Evolutionary conservation across 1,140 invertebrate species (phyloP).

Genomic region (Leptinotarsa defecta): DNA sequence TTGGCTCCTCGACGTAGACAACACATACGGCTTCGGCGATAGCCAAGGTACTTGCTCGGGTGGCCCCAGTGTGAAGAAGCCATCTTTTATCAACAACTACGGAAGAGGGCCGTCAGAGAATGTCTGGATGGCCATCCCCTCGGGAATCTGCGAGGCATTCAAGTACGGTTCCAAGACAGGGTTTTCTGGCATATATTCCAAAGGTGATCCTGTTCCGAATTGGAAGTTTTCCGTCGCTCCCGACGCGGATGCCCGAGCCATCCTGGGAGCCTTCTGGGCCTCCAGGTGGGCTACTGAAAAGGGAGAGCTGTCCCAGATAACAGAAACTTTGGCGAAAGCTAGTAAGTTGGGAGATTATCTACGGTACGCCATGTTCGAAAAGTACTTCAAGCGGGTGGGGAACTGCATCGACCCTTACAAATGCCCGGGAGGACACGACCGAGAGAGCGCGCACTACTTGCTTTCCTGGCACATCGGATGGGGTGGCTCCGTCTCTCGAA

Average conservation of each 20-base stretch:
- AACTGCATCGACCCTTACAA: conserved; percentile 31
- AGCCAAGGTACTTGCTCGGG: conserved; percentile 28
- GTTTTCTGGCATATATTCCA: conserved; percentile 22
- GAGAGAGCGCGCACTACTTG: conserved; percentile 38
- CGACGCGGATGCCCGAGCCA: conserved; percentile 37
- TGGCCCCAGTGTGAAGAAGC: conserved; percentile 26
- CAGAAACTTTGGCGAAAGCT: conserved; percentile 31
- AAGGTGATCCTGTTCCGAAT: conserved; percentile 29
- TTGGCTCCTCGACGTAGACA: conserved; percentile 33
- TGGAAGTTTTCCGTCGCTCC: conserved; percentile 38
- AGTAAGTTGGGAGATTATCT: conserved; percentile 37
- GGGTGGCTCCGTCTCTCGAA: conserved; percentile 28
- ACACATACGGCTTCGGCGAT: conserved; percentile 34
- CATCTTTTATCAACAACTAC: conserved; percentile 32
- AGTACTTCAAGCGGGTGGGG: conserved; percentile 31
- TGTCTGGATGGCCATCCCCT: conserved; percentile 33
- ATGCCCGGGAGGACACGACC: conserved; percentile 31
- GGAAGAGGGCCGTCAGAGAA: conserved; percentile 23
- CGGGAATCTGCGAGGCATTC: conserved; percentile 32
- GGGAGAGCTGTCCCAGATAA: conserved; percentile 26
- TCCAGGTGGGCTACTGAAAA: conserved; percentile 37
- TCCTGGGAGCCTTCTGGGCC: conserved; percentile 38
- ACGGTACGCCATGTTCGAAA: conserved; percentile 35
- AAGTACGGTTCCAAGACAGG: conserved; percentile 32
- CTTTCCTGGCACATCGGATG: conserved; percentile 36